Evolutionary conservation across 2,113 vertebrate genomes (phyloP), one percentile per base, ranked within the genome.

Genomic region (Pygoscelis antarcticus): DNA sequence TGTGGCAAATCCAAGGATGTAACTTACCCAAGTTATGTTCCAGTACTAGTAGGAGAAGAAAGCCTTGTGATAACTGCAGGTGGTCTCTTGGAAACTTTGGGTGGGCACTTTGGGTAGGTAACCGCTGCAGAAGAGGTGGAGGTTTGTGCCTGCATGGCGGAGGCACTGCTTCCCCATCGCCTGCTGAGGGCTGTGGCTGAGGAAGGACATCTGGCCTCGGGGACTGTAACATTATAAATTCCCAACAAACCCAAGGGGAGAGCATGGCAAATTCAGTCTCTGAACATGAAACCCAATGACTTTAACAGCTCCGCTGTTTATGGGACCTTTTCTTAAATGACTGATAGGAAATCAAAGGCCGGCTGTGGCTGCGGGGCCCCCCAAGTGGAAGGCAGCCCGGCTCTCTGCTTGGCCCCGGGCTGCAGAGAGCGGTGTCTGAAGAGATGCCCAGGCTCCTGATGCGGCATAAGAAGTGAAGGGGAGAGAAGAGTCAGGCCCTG

Each of bases 401-500:
- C 49, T 54, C 44, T 23, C 54, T 14, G 32, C 9, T 18, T 1
- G 16, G 77, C 38, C 25, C 17, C 0, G 0, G 10, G 1, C 16
- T 71, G 65, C 69, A 9, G 2, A 2, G 27, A 13, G 7, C 0
- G 0, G 2, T 7, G 19, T 2, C 23, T 3, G 2, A 8, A 32
- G 65, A 18, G 47, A 9, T 15, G 36, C 29, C 18, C 1, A 1
- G 46, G 68, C 7, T 76, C 40, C 69, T 21, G 12, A 60, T 47
- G 38, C 2, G 1, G 13, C 1, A 1, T 3, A 1, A 30, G 51
- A 42, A 34, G 14, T 0, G 1, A n/a, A 70, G 25, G 13, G 38
- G 7, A 66, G 38, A 57, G 40, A 47, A 55, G 75, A 70, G 26
- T 21, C 25, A 29, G 55, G 27, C 38, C 40, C 42, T 58, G 25